Evolutionary conservation across 2,797 vertebrate genomes (phyloP).

Genomic region (Anniella stebbinsi): DNA sequence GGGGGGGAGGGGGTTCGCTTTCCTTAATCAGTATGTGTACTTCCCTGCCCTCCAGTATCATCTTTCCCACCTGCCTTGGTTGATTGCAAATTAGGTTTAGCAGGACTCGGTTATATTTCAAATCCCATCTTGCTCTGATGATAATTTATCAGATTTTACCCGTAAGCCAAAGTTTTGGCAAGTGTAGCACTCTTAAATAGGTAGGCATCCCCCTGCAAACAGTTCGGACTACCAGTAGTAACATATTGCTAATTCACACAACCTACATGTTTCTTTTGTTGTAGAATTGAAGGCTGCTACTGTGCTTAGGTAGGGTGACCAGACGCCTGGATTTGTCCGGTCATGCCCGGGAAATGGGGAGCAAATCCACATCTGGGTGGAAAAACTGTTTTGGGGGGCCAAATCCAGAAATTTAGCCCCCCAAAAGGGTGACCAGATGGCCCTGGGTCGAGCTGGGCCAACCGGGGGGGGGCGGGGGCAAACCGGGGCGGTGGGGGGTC

Average conservation of each 20-base stretch:
- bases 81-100: neutral
- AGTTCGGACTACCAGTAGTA: neutral
- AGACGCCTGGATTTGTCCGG: no score
- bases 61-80: slow-evolving; percentile 4
- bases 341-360: no score
- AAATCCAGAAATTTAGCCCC: no score
- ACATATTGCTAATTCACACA: neutral
- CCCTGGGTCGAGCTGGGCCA: no score
- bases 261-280: neutral
- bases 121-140: neutral
- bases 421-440: no score
- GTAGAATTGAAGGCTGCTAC: neutral
- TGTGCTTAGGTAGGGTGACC: no score
- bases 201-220: no score
- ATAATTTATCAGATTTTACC: neutral
- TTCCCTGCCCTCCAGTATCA: neutral
- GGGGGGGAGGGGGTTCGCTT: accelerated
- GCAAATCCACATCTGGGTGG: no score
- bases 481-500: no score
- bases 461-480: no score
- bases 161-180: neutral
- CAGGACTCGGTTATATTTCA: neutral
- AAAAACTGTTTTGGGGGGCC: no score
- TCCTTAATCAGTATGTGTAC: slow-evolving; percentile 13
- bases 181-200: neutral